These are phyloP conservation scores for Pelecanoides urinatrix DNA, from an alignment of 2,113 vertebrate species.

Conservation along the genomic window DNA sequence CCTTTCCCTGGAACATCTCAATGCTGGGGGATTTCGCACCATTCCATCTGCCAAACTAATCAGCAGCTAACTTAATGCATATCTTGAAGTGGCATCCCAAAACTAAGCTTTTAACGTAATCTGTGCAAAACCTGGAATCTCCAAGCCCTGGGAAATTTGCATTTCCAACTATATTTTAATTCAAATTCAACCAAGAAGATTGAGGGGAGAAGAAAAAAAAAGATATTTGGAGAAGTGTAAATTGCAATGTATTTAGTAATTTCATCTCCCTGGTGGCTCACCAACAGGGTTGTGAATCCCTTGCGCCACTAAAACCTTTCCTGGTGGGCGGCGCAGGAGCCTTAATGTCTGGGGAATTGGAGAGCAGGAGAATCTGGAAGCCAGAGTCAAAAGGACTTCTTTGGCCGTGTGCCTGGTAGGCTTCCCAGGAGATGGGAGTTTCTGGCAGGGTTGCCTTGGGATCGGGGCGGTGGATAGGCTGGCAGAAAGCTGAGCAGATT, in stretches of 20 bases:
- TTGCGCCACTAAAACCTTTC: neutral
- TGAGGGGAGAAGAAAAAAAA: neutral
- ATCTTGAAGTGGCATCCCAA: neutral
- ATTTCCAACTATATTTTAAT: neutral
- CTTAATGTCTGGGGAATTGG: neutral
- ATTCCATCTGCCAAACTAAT: neutral
- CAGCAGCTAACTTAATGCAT: neutral
- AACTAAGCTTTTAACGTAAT: neutral
- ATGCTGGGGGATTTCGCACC: neutral
- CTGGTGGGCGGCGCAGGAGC: neutral
- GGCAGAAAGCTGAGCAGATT: neutral
- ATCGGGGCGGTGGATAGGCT: neutral
- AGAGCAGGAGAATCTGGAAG: neutral
- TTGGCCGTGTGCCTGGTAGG: neutral
- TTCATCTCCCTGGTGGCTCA: neutral
- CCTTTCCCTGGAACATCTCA: neutral
- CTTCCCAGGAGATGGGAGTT: neutral
- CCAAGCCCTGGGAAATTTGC: neutral
- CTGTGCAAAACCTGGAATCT: neutral
- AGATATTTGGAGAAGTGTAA: neutral
- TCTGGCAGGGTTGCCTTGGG: neutral
- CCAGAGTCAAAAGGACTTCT: neutral
- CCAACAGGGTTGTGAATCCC: neutral
- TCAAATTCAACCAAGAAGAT: neutral
- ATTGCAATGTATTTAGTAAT: neutral